These are phyloP conservation scores for Papilio aristodemus DNA, from an alignment of 1,140 invertebrate genomes.

Conservation along the genomic window DNA sequence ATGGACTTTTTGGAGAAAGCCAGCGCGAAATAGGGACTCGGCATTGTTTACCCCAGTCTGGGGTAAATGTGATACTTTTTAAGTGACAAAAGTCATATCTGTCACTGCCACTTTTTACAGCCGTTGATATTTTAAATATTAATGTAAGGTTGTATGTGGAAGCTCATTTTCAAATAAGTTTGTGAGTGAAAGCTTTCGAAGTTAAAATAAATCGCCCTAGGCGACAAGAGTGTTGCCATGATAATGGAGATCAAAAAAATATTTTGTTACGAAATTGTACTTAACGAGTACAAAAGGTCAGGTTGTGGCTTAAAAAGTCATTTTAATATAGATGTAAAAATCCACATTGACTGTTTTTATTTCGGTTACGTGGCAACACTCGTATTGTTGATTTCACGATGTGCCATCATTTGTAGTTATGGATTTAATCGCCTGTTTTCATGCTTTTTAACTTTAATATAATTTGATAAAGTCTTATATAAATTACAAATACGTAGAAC, in stretches of 20 bases:
- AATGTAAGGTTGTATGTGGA: conserved; percentile 7
- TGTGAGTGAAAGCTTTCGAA: conserved; percentile 9
- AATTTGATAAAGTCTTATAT: conserved; percentile 8
- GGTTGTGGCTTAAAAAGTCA: background rate
- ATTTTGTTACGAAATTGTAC: background rate
- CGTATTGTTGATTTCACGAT: conserved; percentile 20
- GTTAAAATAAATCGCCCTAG: background rate
- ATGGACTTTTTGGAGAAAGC: conserved; percentile 81
- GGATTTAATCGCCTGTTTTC: conserved; percentile 27
- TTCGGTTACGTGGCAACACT: background rate
- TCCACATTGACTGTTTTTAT: background rate
- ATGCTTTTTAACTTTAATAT: conserved; percentile 33
- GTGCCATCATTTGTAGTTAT: conserved; percentile 31
- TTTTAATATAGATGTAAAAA: background rate
- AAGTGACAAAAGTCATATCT: conserved; percentile 29
- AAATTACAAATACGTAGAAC: conserved; percentile 11
- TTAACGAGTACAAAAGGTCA: background rate
- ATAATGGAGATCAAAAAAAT: background rate
- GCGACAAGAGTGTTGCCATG: conserved; percentile 6
- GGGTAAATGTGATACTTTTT: conserved; percentile 13
- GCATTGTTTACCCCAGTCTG: background rate
- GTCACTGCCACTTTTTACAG: conserved; percentile 21
- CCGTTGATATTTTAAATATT: conserved; percentile 10
- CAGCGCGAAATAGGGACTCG: conserved; percentile 60
- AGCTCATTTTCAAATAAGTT: conserved; percentile 12